Base-by-base conservation (phyloP, 2,888 invertebrate genomes). In the Aphidoletes aphidimyza region DNA sequence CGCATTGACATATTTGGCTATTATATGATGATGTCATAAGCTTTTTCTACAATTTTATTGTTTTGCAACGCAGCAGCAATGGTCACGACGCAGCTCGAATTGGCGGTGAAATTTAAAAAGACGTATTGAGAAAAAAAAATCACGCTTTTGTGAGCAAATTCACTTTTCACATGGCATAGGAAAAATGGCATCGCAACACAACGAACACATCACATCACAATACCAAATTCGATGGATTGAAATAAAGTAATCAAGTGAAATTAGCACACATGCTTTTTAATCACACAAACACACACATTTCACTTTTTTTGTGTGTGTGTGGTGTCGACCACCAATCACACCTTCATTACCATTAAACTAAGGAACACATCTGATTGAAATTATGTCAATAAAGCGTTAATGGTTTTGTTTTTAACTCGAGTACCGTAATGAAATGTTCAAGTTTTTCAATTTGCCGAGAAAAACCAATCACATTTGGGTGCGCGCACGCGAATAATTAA, bases 1-100 rank as follows among this genome's bases (percentile, higher is more conserved):
- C 54, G 54, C 54, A 54, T 54, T 26, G 54, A 54, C 54, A 54
- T 54, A 69, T 69, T 34, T 69, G 69, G 30, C 17, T 5, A 69
- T 69, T 69, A n/a, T 11, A 34, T 69, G 69, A 54, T 54, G 54
- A 69, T 69, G 69, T 69, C 69, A 69, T 69, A 69, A 69, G 69
- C 69, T 11, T 69, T 26, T 42, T 42, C 6, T 42, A 14, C 8
- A 9, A 6, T 42, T 42, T 42, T 14, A 42, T 42, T 14, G 42
- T 9, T 42, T 42, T 42, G 42, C 8, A 42, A 14, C 42, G 42
- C 6, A 42, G 14, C 42, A 9, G 14, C 42, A 42, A 42, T 14
- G 17, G 6, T 9, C 42, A 42, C 19, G 47, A 17, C n/a, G n/a
- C n/a, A n/a, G n/a, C 17, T 17, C 47, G 47, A 47, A 3, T 11